Base-by-base conservation (phyloP, 2,113 vertebrate genomes). In the Hystrix cristata region DNA sequence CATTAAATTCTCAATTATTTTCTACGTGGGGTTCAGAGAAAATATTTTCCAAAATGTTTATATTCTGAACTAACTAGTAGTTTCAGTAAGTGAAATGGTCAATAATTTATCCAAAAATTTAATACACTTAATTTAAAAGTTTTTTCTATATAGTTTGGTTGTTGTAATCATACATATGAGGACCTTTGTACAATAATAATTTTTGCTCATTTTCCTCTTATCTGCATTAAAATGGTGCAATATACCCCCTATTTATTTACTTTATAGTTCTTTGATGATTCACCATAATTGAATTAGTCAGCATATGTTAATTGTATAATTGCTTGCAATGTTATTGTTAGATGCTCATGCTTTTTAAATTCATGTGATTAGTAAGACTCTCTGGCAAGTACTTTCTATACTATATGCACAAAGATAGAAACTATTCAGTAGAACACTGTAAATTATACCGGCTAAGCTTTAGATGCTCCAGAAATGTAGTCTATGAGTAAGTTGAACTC, bases 351-450 rank as follows among this genome's bases (percentile, higher is more conserved):
- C 0, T 43, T 94, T 80, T 92, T 9, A 87, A 96, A 96, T 96
- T 91, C 81, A 92, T 74, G 18, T 93, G 71, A 96, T 83, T 78
- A 97, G 21, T 60, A 95, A 57, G 38, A 76, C 0, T 97, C 0
- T 69, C 80, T 60, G 60, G 16, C 0, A 0, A 82, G 72, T 84
- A 23, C 12, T 6, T 97, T 96, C 80, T 57, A 91, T 21, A 34
- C 64, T 95, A 65, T 65, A 81, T 14, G 84, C 1, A 86, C 43
- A 55, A 25, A 3, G 67, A 79, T 53, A 95, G 31, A 83, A 78
- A 85, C 31, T 48, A 9, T 18, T 59, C 25, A 34, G 14, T 12
- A 48, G 64, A 90, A 85, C 60, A 65, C 18, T 71, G 25, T 34
- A 27, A 94, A 71, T 72, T 95, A 89, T 27, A 60, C 57, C 71